Evolutionary conservation across 2,113 vertebrate species (phyloP).

Genomic region (Stegostoma tigrinum): DNA sequence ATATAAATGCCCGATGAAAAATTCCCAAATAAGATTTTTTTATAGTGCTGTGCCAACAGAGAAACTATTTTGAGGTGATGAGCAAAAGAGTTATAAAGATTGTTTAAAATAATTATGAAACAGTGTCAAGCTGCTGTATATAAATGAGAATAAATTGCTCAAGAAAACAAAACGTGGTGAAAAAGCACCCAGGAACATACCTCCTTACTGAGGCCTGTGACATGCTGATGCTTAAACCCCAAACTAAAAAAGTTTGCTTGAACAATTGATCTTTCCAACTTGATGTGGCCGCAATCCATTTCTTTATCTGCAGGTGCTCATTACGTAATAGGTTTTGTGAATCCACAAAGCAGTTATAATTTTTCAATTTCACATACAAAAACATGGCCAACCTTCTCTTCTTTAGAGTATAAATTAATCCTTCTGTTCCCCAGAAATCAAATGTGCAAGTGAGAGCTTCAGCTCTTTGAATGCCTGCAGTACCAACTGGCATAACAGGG

Average conservation of each 20-base stretch:
- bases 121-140: background rate
- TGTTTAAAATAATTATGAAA: background rate
- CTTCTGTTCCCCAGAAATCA: background rate
- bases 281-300: background rate
- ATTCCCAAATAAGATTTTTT: background rate
- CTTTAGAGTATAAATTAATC: background rate
- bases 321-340: background rate
- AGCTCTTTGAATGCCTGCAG: background rate
- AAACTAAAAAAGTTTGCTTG: background rate
- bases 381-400: background rate
- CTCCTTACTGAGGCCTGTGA: background rate
- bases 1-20: background rate
- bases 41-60: background rate
- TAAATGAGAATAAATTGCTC: background rate
- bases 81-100: background rate
- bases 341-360: background rate
- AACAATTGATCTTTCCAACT: background rate
- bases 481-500: background rate
- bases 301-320: background rate
- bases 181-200: background rate
- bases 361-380: background rate
- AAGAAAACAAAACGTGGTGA: background rate
- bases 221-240: background rate
- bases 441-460: background rate
- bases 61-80: background rate